Conservation (phyloP, 2,888 invertebrate genomes). For the Tinea trinotella region DNA sequence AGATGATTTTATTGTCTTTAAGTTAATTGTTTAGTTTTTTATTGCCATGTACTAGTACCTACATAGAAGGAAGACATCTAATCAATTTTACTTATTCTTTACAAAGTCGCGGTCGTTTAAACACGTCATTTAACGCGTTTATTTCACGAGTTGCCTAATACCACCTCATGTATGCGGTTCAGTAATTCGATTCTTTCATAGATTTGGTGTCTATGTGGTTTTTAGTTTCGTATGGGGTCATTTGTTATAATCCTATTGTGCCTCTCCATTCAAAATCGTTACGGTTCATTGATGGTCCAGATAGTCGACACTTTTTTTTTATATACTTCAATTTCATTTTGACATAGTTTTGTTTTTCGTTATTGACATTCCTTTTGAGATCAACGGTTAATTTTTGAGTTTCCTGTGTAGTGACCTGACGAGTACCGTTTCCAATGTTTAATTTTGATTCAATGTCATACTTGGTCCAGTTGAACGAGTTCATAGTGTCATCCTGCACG, state of each 20-base stretch:
- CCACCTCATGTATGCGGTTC: too few species aligned
- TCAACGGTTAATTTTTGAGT: too few species aligned
- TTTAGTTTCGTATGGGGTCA: not conserved
- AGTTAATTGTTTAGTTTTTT: slow-evolving; percentile 4
- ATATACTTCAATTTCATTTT: too few species aligned
- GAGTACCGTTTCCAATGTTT: slow-evolving; percentile 8
- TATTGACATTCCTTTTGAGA: too few species aligned
- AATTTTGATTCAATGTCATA: not conserved
- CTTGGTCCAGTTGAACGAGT: not conserved
- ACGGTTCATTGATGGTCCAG: too few species aligned
- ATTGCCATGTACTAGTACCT: not conserved
- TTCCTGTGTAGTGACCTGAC: not conserved
- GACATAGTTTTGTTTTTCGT: too few species aligned
- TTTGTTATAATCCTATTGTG: slow-evolving; percentile 1
- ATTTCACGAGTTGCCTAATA: too few species aligned
- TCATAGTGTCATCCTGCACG: not conserved
- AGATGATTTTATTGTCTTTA: slow-evolving; percentile 14
- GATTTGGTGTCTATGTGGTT: not conserved
- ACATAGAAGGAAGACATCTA: not conserved
- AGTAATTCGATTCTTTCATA: not conserved
- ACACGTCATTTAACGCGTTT: not conserved
- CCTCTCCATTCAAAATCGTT: not conserved
- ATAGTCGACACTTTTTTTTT: too few species aligned
- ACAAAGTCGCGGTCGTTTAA: not conserved
- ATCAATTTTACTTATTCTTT: slow-evolving; percentile 4